Base-by-base conservation (phyloP, 2,888 invertebrate species). In the Keiferia lycopersicella region DNA sequence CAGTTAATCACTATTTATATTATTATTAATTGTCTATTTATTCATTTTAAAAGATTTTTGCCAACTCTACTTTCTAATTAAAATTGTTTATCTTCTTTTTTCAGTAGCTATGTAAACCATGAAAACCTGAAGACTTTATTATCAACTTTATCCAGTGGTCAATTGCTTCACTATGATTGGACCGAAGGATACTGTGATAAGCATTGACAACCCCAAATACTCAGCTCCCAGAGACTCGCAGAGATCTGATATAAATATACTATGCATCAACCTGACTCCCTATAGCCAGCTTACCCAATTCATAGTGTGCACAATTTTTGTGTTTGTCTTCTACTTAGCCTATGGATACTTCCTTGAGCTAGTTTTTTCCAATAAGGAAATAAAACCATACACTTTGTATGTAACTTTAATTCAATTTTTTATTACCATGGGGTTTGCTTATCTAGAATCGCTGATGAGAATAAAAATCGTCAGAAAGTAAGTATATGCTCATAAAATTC, bases 291-390 rank as follows among this genome's bases (percentile, higher is more conserved):
- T 94, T 18, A 86, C 92, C 3, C 97, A 97, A 83, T 96, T 98
- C 81, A 67, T 95, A 1, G 86, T 95, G 61, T 96, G 97, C 79
- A 95, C 96, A 62, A 76, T 91, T 26, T 97, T 96, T 63, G 96
- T 98, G 8, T 98, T 98, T 84, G 83, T 96, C 68, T 96, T 98
- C 79, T 99, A 96, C 84, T 86, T 98, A 66, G 92, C 97, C 0
- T 98, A 98, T 92, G 98, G 98, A 62, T 98, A 97, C 86, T 93
- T 96, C 80, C 94, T 97, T 93, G 99, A 99, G 87, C 87, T 98
- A 56, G 97, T 99, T 79, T 99, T 98, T 83, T 95, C 96, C 0
- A 92, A 96, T n/a, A 95, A 96, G 22, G 98, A 97, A 53, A 97
- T 98, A 73, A 95, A 96, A 76, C 95, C 97, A 0, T 96, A 95